Percentiles rank a stretch among this genome's conserved stretches.
Evolutionary conservation across 1,140 invertebrate species (phyloP).

Genomic region (Bicyclus anynana): DNA sequence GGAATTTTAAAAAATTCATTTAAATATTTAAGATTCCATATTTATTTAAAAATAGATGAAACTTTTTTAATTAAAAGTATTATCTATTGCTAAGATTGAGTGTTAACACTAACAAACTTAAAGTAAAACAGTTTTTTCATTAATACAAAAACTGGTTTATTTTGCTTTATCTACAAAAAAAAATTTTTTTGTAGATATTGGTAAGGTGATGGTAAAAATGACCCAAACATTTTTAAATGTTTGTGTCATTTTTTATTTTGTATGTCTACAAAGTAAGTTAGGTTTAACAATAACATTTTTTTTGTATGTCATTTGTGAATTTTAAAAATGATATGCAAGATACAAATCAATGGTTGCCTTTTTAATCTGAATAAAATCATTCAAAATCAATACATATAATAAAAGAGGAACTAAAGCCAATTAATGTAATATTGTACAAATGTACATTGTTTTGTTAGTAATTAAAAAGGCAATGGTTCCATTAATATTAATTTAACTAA

Average conservation of each 20-base stretch:
- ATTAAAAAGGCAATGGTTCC: not conserved
- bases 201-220: constrained; percentile 29
- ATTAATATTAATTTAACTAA: constrained; percentile 5
- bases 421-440: not conserved
- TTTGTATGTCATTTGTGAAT: constrained; percentile 14
- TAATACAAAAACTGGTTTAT: constrained; percentile 19
- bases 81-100: constrained; percentile 40
- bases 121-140: constrained; percentile 15
- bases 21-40: constrained; percentile 23
- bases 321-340: constrained; percentile 16
- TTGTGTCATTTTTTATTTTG: constrained; percentile 23
- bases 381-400: not conserved
- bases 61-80: constrained; percentile 25
- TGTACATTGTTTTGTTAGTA: not conserved
- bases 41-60: constrained; percentile 13
- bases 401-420: no score
- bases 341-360: constrained; percentile 13
- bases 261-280: constrained; percentile 34
- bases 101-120: constrained; percentile 36
- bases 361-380: constrained; percentile 3
- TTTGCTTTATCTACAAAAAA: constrained; percentile 16
- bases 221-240: constrained; percentile 12
- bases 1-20: constrained; percentile 21
- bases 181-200: constrained; percentile 31
- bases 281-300: constrained; percentile 18